Percentiles rank a stretch among this genome's conserved stretches.
phyloP scores from a whole-genome alignment of 2,888 invertebrate species.

The Diarsia rubi region DNA sequence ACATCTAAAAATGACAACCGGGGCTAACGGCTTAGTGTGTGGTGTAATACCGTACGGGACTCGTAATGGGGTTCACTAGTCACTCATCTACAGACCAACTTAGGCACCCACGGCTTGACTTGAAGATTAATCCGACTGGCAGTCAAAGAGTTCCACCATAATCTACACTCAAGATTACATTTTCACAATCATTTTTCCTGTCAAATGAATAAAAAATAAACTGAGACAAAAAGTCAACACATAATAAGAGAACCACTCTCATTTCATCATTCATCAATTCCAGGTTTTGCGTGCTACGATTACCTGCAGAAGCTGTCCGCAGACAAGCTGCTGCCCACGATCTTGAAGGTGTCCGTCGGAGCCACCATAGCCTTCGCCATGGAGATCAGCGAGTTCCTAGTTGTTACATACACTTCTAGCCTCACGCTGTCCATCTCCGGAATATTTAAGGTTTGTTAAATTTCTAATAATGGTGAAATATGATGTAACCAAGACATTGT shows the following conservation, averaged over 20 bases:
- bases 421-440: conserved; percentile 98
- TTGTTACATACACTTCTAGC: conserved; percentile 98
- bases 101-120: no score
- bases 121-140: no score
- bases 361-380: conserved; percentile 97
- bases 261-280: conserved; percentile 49
- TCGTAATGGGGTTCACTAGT: no score
- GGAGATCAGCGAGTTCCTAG: conserved; percentile 98
- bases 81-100: no score
- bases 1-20: no score
- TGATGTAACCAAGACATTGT: no score
- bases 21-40: no score
- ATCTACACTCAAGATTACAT: no score
- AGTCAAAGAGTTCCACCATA: no score
- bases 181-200: not conserved
- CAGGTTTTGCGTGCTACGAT: conserved; percentile 84
- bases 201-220: not conserved
- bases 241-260: not conserved
- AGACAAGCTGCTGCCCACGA: conserved; percentile 84
- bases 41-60: no score
- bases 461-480: not conserved
- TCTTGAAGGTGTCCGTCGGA: conserved; percentile 93
- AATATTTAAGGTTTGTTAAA: conserved; percentile 96
- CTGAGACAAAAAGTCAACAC: not conserved
- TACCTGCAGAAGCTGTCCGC: conserved; percentile 74